These are phyloP conservation scores for Odocoileus hemionus DNA, from an alignment of 2,113 vertebrate genomes.

Conservation along the genomic window DNA sequence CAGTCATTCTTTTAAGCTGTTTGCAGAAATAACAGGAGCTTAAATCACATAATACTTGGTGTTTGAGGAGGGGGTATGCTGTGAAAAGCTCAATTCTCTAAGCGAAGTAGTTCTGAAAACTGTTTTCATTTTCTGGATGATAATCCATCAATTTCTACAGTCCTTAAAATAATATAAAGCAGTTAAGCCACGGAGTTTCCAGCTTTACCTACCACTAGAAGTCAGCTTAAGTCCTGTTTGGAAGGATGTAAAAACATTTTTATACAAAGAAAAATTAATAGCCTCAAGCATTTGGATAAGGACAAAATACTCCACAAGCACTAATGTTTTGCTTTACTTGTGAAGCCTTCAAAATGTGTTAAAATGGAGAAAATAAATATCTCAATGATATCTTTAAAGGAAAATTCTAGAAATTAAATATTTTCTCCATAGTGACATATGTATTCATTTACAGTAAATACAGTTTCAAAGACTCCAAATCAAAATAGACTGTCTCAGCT, in stretches of 20 bases:
- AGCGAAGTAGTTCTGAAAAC: slow-evolving; percentile 63
- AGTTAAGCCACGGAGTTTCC: slow-evolving; percentile 49
- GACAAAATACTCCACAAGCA: slow-evolving; percentile 54
- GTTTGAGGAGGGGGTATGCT: slow-evolving; percentile 49
- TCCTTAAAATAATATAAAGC: slow-evolving; percentile 64
- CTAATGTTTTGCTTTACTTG: slow-evolving; percentile 43
- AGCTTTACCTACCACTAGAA: slow-evolving; percentile 24
- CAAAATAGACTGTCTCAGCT: neutral
- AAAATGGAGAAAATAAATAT: slow-evolving; percentile 5
- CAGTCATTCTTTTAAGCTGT: slow-evolving; percentile 71
- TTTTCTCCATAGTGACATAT: neutral
- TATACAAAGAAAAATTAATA: slow-evolving; percentile 72
- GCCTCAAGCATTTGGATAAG: slow-evolving; percentile 57
- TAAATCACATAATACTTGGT: slow-evolving; percentile 68
- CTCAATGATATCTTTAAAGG: neutral
- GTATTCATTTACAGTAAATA: neutral
- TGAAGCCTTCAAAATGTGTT: neutral
- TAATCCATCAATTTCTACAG: slow-evolving; percentile 68
- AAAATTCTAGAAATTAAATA: slow-evolving; percentile 26
- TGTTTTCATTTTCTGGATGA: slow-evolving; percentile 67
- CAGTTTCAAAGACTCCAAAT: neutral
- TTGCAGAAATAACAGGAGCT: slow-evolving; percentile 73
- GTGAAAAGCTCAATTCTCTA: slow-evolving; percentile 73
- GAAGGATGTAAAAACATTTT: slow-evolving; percentile 66
- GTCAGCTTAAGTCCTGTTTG: slow-evolving; percentile 56